phyloP scores from a whole-genome alignment of 2,888 invertebrate species.

The Bruchidius siliquastri region DNA sequence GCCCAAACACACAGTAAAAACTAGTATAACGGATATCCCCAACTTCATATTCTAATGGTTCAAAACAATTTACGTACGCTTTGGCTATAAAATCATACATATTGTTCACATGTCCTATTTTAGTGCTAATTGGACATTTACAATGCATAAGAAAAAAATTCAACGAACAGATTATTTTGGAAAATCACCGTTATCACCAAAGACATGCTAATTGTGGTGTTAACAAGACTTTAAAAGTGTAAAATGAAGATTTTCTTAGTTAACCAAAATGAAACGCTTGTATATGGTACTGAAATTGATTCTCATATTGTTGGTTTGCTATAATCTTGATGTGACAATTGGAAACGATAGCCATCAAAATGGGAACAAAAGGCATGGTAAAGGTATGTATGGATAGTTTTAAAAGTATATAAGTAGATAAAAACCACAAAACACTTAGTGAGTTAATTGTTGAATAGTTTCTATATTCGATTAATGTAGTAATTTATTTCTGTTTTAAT shows the following conservation, averaged over 20 bases:
- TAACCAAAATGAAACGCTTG: background rate
- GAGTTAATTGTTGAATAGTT: too few species aligned
- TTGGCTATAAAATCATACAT: background rate
- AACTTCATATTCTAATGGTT: background rate
- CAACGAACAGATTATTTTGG: background rate
- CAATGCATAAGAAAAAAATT: background rate
- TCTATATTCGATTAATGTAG: too few species aligned
- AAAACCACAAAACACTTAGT: too few species aligned
- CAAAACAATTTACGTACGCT: background rate
- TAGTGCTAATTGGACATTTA: background rate
- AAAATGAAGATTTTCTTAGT: background rate
- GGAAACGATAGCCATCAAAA: background rate
- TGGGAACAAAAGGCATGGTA: background rate
- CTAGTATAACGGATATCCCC: background rate
- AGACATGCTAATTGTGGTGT: background rate
- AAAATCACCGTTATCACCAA: background rate
- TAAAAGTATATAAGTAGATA: background rate
- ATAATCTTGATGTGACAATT: background rate
- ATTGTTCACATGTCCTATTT: background rate
- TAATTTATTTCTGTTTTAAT: too few species aligned
- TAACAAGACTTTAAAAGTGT: background rate
- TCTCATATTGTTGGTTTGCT: background rate
- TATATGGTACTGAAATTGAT: background rate
- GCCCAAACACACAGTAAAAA: background rate
- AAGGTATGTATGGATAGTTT: background rate